Percentiles rank a stretch among this genome's conserved stretches.
phyloP scores from a whole-genome alignment of 2,797 vertebrate species.

The Yasuhikotakia modesta region DNA sequence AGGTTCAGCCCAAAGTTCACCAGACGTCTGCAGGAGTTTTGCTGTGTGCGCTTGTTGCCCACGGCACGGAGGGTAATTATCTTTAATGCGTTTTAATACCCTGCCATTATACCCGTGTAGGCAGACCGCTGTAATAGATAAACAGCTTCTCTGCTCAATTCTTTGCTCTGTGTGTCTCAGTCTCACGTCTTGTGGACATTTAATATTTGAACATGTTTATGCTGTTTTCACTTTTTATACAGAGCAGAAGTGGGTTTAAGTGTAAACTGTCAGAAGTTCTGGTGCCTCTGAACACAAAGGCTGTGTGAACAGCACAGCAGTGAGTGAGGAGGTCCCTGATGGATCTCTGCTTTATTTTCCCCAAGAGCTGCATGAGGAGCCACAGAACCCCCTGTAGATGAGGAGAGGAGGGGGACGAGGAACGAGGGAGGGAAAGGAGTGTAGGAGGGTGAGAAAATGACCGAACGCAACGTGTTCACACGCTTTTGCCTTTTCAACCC shows the following conservation, averaged over 20 bases:
- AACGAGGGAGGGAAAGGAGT: constrained; percentile 8
- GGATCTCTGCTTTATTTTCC: constrained; percentile 74
- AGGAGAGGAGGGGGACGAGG: constrained; percentile 52
- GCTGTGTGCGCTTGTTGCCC: constrained; percentile 32
- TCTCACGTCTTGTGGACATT: constrained; percentile 18
- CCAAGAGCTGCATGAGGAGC: constrained; percentile 78
- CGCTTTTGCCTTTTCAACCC: neutral
- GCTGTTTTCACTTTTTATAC: neutral
- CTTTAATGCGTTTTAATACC: constrained; percentile 67
- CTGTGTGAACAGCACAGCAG: constrained; percentile 35
- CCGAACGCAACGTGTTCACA: constrained; percentile 47
- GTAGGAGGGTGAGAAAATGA: constrained; percentile 50
- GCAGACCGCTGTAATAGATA: constrained; percentile 69
- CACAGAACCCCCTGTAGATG: constrained; percentile 73
- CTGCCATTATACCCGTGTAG: constrained; percentile 41
- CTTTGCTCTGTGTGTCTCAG: constrained; percentile 30
- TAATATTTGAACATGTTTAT: constrained; percentile 33
- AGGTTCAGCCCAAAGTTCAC: constrained; percentile 35
- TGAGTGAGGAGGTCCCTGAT: constrained; percentile 44
- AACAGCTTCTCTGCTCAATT: constrained; percentile 61
- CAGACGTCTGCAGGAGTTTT: constrained; percentile 43
- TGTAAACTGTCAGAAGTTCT: neutral
- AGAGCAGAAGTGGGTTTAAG: neutral
- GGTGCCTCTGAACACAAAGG: constrained; percentile 10
- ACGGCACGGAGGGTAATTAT: constrained; percentile 59